Base-by-base conservation (phyloP, 2,113 vertebrate species). In the Ia io region DNA sequence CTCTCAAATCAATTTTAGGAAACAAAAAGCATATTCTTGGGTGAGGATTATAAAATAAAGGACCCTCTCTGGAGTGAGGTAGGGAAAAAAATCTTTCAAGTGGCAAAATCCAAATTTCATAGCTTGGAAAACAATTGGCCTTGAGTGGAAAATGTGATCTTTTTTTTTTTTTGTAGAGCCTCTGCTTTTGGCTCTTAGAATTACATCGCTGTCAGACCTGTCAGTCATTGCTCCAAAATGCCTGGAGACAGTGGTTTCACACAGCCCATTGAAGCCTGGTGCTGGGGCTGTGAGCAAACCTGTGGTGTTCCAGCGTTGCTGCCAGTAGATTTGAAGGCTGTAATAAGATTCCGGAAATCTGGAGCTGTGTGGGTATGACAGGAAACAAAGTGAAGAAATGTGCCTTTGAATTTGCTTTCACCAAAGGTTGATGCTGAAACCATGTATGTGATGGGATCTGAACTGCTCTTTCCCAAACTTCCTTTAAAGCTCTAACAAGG, bases 251-350 rank as follows among this genome's bases (percentile, higher is more conserved):
- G 77, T 40, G 77, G 42, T 95, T 92, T 95, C 91, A 53, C 56
- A 84, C 35, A 25, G 63, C 51, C 71, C 84, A 42, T 9, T 0
- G 71, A 76, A 61, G 82, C 71, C 25, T 59, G 69, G 91, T 77
- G 71, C 51, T 35, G 82, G 65, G 86, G 69, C 76, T 88, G 76
- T 92, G n/a, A 95, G 80, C 44, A 47, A 93, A 89, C 25, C 71
- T 37, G 5, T 42, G 59, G 51, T 76, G 35, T 67, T 73, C 83
- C 69, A 63, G 22, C 2, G 61, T 51, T 73, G 77, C 61, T 82
- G 88, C 91, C 85, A 95, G 88, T 69, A 88, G 35, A 94, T 90
- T 23, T 74, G 61, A 95, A 95, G 67, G 32, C 88, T 95, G 13
- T 35, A 47, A 28, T 56, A 61, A 77, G 44, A 90, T 25, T 95